phyloP scores from a whole-genome alignment of 2,888 invertebrate species.

The Ephialtes manifestator region DNA sequence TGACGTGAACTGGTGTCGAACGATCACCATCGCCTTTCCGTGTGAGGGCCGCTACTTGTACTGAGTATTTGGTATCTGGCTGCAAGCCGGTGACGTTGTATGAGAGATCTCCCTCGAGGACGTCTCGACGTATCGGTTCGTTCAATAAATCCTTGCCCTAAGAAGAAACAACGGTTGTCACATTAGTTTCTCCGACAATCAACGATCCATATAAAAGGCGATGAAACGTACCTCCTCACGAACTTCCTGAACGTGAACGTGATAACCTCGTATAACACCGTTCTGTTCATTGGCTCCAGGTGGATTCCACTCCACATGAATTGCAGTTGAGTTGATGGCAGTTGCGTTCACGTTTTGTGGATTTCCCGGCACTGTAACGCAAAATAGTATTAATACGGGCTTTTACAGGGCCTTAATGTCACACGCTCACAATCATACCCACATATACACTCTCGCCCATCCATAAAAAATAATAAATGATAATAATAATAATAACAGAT shows the following conservation, averaged over 20 bases:
- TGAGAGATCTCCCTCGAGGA: conserved; percentile 92
- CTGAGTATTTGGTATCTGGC: conserved; percentile 97
- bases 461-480: conserved; percentile 59
- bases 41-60: conserved; percentile 98
- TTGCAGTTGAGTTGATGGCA: conserved; percentile 97
- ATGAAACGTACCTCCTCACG: conserved; percentile 90
- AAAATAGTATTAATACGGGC: conserved; percentile 76
- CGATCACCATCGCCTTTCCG: conserved; percentile 98
- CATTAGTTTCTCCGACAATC: not conserved
- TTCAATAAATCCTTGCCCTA: conserved; percentile 92
- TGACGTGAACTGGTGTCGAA: conserved; percentile 93
- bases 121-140: conserved; percentile 95
- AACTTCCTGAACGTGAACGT: conserved; percentile 97
- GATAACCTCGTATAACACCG: conserved; percentile 98
- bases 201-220: conserved; percentile 3
- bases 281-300: conserved; percentile 96
- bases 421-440: conserved; percentile 74
- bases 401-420: conserved; percentile 50
- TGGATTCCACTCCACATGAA: conserved; percentile 97
- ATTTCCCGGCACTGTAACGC: conserved; percentile 97
- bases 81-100: conserved; percentile 95
- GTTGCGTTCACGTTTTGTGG: conserved; percentile 96
- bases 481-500: conserved; percentile 49
- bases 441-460: conserved; percentile 64
- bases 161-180: conserved; percentile 36